A percentile compares a stretch with the other conserved stretches of the same genome.
These are phyloP conservation scores for Catotricha subobsoleta DNA, from an alignment of 2,888 invertebrate species.

Conservation along the genomic window DNA sequence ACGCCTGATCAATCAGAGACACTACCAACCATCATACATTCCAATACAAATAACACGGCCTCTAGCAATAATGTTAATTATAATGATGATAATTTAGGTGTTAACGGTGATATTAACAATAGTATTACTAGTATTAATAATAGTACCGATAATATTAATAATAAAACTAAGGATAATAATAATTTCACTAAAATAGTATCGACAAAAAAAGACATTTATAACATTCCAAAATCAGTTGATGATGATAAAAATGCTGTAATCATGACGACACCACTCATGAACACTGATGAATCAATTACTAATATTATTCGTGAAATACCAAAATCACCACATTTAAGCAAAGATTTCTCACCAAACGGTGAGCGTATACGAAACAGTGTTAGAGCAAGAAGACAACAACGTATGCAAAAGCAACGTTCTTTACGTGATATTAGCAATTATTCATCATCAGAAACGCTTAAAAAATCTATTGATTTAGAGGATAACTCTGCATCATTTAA, in stretches of 20 bases:
- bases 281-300: too few species aligned
- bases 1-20: too few species aligned
- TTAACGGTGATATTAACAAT: too few species aligned
- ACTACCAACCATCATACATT: too few species aligned
- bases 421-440: constrained; percentile 7
- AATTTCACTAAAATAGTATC: neutral
- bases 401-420: constrained; percentile 13
- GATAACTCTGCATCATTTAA: constrained; percentile 4
- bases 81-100: too few species aligned
- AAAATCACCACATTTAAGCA: constrained; percentile 28
- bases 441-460: neutral
- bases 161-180: neutral
- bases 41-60: constrained; percentile 2
- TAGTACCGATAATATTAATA: neutral
- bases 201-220: neutral
- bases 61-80: neutral
- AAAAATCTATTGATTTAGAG: neutral
- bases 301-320: constrained; percentile 23
- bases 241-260: neutral
- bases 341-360: constrained; percentile 29
- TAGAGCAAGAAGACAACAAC: constrained; percentile 23
- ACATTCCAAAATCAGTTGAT: neutral
- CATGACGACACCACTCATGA: too few species aligned
- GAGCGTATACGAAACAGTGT: constrained; percentile 28
- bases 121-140: neutral